Evolutionary conservation across 1,140 invertebrate genomes (phyloP).

Genomic region (Eriosoma lanigerum): DNA sequence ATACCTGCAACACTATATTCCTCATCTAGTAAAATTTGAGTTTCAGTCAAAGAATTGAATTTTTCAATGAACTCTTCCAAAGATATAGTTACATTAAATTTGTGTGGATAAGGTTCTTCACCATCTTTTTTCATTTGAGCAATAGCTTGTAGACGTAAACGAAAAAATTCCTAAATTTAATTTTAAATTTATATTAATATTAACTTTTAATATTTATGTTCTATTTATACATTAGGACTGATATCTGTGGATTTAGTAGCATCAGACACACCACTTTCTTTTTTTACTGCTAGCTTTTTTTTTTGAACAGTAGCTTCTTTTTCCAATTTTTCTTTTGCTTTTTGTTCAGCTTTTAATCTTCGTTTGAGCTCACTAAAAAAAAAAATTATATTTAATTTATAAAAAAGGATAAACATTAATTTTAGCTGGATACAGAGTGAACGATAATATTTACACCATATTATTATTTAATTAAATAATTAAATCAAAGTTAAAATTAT

Average conservation of each 20-base stretch:
- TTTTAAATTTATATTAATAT: constrained; percentile 40
- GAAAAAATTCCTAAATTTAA: constrained; percentile 77
- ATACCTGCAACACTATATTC: constrained; percentile 75
- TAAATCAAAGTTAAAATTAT: too few relatives aligned
- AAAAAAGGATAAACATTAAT: neutral
- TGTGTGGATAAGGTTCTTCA: constrained; percentile 97
- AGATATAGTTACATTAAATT: constrained; percentile 91
- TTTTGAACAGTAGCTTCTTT: constrained; percentile 65
- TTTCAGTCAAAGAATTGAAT: constrained; percentile 71
- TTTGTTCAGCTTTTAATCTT: constrained; percentile 86
- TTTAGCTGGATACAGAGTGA: constrained; percentile 43
- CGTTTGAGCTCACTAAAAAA: constrained; percentile 87
- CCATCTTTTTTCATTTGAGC: constrained; percentile 74
- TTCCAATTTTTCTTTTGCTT: constrained; percentile 89
- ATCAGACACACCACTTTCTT: constrained; percentile 59
- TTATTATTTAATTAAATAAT: neutral
- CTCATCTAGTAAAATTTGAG: constrained; percentile 75
- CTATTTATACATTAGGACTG: constrained; percentile 76
- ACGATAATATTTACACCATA: neutral
- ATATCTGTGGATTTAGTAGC: constrained; percentile 77
- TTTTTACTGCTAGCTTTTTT: constrained; percentile 58
- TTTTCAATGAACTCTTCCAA: constrained; percentile 88
- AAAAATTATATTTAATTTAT: constrained; percentile 9
- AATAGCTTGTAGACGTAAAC: constrained; percentile 75
- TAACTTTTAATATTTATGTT: constrained; percentile 18